Percentiles rank a stretch among this genome's conserved stretches.
Conservation (phyloP, 1,140 invertebrate species). For the Sarcophaga bullata region DNA sequence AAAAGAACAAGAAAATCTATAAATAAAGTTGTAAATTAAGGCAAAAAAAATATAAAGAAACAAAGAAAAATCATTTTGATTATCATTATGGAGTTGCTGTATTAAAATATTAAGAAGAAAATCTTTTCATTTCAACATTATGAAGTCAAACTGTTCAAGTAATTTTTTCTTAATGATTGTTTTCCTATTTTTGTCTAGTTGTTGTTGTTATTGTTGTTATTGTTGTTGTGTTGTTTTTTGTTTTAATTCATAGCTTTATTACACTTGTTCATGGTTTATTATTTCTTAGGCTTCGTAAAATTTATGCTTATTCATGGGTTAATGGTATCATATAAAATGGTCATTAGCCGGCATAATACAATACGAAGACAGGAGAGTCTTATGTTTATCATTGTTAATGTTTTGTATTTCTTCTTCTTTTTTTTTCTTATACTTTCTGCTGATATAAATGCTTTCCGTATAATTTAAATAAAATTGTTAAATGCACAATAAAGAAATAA, state of each 20-base stretch:
- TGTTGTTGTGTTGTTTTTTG: not conserved
- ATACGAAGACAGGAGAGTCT: not conserved
- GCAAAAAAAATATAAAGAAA: no score
- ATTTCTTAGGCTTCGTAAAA: not conserved
- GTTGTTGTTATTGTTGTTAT: not conserved
- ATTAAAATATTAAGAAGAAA: no score
- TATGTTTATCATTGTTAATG: not conserved
- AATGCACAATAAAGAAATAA: constrained; percentile 16
- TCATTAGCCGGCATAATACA: not conserved
- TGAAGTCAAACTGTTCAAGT: no score
- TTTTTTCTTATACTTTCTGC: not conserved
- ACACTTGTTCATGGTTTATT: not conserved
- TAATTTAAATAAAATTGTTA: constrained; percentile 13
- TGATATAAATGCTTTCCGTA: not conserved
- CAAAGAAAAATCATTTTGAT: no score
- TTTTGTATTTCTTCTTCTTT: not conserved
- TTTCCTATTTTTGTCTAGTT: not conserved
- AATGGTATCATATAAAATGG: not conserved
- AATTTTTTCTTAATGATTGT: not conserved
- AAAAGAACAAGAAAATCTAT: no score
- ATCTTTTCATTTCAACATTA: no score
- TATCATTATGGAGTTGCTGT: no score
- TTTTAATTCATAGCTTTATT: not conserved
- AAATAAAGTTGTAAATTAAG: no score
- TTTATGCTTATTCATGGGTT: constrained; percentile 1